Evolutionary conservation across 1,140 invertebrate species (phyloP).

Genomic region (Doryteuthis pealeii): DNA sequence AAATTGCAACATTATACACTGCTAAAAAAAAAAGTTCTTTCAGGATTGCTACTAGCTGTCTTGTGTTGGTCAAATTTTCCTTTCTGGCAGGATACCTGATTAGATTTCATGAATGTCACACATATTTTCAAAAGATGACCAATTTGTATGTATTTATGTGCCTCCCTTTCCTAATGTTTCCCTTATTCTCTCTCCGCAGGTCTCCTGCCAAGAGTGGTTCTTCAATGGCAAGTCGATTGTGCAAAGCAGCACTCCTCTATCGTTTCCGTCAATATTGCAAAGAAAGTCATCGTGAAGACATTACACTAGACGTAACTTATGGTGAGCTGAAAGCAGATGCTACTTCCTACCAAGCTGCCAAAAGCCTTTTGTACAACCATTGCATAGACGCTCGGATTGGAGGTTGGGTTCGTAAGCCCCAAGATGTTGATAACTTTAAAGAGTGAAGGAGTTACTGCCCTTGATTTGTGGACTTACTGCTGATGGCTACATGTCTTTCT

Average conservation of each 20-base stretch:
- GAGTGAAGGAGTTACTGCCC: slow-evolving; percentile 15
- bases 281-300: slow-evolving; percentile 20
- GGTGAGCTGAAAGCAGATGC: slow-evolving; percentile 29
- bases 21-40: too few relatives aligned
- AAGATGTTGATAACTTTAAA: slow-evolving; percentile 27
- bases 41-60: too few relatives aligned
- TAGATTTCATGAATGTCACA: too few relatives aligned
- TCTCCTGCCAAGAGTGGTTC: slow-evolving; percentile 38
- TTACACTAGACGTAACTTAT: slow-evolving; percentile 21
- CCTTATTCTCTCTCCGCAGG: slow-evolving; percentile 16
- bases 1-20: too few relatives aligned
- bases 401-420: slow-evolving; percentile 36
- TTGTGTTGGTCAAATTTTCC: too few relatives aligned
- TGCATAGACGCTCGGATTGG: slow-evolving; percentile 32
- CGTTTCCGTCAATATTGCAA: slow-evolving; percentile 33
- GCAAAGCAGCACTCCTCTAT: slow-evolving; percentile 39
- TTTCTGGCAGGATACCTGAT: too few relatives aligned
- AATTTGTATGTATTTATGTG: too few relatives aligned
- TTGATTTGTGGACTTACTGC: neutral
- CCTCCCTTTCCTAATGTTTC: too few relatives aligned
- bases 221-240: slow-evolving; percentile 33
- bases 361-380: slow-evolving; percentile 35
- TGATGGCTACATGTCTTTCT: too few relatives aligned
- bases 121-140: too few relatives aligned
- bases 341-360: slow-evolving; percentile 31